Evolutionary conservation across 2,797 vertebrate genomes (phyloP).

Genomic region (Coccyzus lansbergi): DNA sequence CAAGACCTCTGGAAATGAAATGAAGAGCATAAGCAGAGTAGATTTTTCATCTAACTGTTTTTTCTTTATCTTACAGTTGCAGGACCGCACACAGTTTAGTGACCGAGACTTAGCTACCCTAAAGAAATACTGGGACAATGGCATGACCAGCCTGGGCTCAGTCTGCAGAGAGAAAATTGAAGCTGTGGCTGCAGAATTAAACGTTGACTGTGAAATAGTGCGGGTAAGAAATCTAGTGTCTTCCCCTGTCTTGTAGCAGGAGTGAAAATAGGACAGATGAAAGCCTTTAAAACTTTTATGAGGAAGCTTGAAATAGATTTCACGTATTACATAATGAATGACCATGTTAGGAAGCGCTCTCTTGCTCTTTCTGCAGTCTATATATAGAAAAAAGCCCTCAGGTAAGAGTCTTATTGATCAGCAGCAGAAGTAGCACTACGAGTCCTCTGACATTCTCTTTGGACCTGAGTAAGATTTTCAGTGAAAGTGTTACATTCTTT

Average conservation of each 20-base stretch:
- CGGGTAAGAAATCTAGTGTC: constrained; percentile 85
- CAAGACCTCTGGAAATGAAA: background rate
- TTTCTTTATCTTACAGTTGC: constrained; percentile 84
- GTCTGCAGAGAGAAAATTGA: constrained; percentile 98
- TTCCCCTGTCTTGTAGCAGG: constrained; percentile 44
- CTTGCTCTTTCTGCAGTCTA: constrained; percentile 64
- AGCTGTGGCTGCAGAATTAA: constrained; percentile 92
- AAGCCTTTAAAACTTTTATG: constrained; percentile 72
- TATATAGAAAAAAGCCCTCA: constrained; percentile 68
- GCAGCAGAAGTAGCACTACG: background rate
- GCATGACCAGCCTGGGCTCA: constrained; percentile 98
- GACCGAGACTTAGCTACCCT: constrained; percentile 91
- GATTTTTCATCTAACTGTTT: constrained; percentile 42
- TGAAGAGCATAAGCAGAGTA: background rate
- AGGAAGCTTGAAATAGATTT: constrained; percentile 74
- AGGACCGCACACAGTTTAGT: constrained; percentile 98
- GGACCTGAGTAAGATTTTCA: background rate
- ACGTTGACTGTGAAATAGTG: constrained; percentile 97
- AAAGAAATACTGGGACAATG: constrained; percentile 98
- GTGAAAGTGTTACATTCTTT: background rate
- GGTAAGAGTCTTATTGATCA: constrained; percentile 63
- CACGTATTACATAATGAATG: constrained; percentile 71
- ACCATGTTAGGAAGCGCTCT: constrained; percentile 62
- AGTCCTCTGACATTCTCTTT: constrained; percentile 26
- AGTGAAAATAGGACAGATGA: constrained; percentile 68